phyloP scores from a whole-genome alignment of 2,113 vertebrate species.

The Dromiciops gliroides region DNA sequence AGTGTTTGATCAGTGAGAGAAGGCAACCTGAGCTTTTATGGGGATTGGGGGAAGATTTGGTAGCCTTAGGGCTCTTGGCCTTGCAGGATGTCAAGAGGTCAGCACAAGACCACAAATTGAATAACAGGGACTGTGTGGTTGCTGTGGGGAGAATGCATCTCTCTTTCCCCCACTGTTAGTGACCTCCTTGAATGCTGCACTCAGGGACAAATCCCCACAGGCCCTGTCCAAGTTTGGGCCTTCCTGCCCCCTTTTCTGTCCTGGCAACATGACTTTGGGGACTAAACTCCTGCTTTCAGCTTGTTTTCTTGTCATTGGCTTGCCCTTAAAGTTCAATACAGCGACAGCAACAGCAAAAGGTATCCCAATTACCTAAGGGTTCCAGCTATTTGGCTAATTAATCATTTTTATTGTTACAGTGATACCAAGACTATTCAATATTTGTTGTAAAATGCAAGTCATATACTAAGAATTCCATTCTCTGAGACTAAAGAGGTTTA shows the following conservation, averaged over 20 bases:
- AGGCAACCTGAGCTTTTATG: neutral
- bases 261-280: neutral
- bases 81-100: too few species aligned
- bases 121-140: neutral
- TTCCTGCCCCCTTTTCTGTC: neutral
- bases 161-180: neutral
- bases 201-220: neutral
- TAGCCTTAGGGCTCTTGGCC: too few species aligned
- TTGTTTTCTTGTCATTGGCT: neutral
- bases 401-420: neutral
- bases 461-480: neutral
- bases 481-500: neutral
- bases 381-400: neutral
- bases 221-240: neutral
- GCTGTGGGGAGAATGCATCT: neutral
- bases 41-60: neutral
- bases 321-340: neutral
- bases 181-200: neutral
- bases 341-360: neutral
- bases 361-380: neutral
- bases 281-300: neutral
- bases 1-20: neutral
- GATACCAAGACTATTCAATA: neutral
- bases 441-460: neutral
- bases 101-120: neutral